Percentiles rank a stretch among this genome's conserved stretches.
Conservation (phyloP, 2,113 vertebrate genomes). For the Tragelaphus buxtoni region DNA sequence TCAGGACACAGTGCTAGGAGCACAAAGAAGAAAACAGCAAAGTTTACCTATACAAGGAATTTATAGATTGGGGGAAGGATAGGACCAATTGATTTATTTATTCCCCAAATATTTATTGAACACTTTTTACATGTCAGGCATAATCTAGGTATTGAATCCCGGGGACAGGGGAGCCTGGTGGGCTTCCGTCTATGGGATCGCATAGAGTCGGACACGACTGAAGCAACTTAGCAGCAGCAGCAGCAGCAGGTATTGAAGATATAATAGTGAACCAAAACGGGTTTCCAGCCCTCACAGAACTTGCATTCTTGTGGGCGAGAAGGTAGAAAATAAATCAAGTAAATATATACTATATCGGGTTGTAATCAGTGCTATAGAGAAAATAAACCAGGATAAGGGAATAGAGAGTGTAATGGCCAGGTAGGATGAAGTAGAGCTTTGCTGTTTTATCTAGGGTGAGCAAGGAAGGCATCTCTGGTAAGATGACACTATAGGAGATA, state of each 20-base stretch:
- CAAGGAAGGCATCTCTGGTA: neutral
- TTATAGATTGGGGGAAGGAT: neutral
- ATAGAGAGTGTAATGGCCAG: neutral
- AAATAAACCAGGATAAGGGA: neutral
- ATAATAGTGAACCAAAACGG: conserved; percentile 5
- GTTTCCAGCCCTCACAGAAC: neutral
- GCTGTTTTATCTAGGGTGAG: neutral
- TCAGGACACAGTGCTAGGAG: neutral
- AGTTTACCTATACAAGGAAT: neutral
- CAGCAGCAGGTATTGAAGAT: neutral
- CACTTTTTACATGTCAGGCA: neutral
- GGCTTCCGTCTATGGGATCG: too few relatives aligned
- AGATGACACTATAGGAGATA: conserved; percentile 17
- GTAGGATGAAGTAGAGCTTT: neutral
- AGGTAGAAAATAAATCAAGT: conserved; percentile 12
- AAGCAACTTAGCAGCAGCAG: too few relatives aligned
- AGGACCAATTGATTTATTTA: neutral
- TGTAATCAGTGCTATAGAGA: neutral
- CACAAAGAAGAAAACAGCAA: neutral
- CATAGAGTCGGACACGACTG: too few relatives aligned
- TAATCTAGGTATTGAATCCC: neutral
- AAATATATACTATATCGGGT: neutral
- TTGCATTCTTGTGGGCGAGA: neutral
- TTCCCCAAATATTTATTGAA: neutral
- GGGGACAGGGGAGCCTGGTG: too few relatives aligned